phyloP scores from a whole-genome alignment of 2,113 vertebrate species.

The Fulica atra region DNA sequence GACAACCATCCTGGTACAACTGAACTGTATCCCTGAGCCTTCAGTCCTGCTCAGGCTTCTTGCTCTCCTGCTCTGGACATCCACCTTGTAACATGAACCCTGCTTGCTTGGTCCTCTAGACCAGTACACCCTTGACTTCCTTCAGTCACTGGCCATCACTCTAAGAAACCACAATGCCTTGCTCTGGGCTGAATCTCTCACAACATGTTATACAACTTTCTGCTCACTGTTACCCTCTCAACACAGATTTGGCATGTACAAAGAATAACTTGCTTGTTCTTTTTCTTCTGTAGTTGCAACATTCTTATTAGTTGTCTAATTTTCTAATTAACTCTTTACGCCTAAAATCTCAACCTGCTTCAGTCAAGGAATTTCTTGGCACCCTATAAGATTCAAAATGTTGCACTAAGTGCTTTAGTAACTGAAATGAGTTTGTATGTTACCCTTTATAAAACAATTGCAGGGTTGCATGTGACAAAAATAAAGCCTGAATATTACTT shows the following conservation, averaged over 20 bases:
- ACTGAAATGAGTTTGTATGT: not conserved
- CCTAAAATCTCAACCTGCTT: not conserved
- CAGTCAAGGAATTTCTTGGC: not conserved
- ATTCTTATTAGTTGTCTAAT: not conserved
- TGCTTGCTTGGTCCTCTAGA: not conserved
- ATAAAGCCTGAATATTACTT: not conserved
- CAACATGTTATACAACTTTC: not conserved
- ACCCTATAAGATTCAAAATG: not conserved
- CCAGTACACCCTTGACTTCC: not conserved
- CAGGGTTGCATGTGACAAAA: not conserved
- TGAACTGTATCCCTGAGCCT: not conserved
- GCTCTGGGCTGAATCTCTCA: not conserved
- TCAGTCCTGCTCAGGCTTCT: not conserved
- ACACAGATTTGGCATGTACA: not conserved
- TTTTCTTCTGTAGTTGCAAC: not conserved
- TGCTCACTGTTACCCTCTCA: not conserved
- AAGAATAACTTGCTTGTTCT: fast-evolving
- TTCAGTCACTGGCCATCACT: too few relatives aligned
- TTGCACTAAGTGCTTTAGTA: not conserved
- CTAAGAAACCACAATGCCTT: not conserved
- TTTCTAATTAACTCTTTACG: not conserved
- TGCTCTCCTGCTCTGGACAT: not conserved
- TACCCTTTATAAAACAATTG: not conserved
- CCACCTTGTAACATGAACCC: not conserved
- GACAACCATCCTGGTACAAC: not conserved